Conservation (phyloP, 2,888 invertebrate species). For the Standfussiana lucernea region DNA sequence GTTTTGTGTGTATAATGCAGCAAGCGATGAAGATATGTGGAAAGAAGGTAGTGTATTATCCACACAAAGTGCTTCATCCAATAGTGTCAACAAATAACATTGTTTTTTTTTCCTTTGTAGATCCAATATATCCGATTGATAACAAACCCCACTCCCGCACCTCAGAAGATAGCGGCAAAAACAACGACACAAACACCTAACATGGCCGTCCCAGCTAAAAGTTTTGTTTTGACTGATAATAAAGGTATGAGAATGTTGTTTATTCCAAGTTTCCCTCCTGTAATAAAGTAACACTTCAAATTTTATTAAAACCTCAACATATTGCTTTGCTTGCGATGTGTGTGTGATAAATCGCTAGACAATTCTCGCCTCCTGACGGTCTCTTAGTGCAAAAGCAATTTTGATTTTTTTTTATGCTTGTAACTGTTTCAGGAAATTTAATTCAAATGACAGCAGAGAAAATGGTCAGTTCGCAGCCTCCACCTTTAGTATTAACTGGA, state of each 20-base stretch:
- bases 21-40: not conserved
- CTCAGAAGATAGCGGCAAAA: constrained; percentile 59
- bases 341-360: not conserved
- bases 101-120: constrained; percentile 75
- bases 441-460: constrained; percentile 82
- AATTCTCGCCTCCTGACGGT: not conserved
- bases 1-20: not conserved
- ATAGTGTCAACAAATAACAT: not conserved
- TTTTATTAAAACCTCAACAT: not conserved
- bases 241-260: constrained; percentile 75
- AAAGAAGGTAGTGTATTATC: not conserved
- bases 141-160: constrained; percentile 84
- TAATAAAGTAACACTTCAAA: not conserved
- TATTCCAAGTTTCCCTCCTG: not conserved
- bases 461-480: constrained; percentile 72
- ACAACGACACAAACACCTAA: constrained; percentile 59
- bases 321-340: not conserved
- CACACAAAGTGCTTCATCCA: not conserved
- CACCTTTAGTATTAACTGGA: constrained; percentile 75
- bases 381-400: not conserved
- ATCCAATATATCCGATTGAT: constrained; percentile 94
- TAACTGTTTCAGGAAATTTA: constrained; percentile 78
- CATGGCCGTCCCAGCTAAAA: constrained; percentile 73
- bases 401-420: not conserved
- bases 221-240: constrained; percentile 81